phyloP scores from a whole-genome alignment of 1,140 invertebrate genomes.

The Cydia pomonella region DNA sequence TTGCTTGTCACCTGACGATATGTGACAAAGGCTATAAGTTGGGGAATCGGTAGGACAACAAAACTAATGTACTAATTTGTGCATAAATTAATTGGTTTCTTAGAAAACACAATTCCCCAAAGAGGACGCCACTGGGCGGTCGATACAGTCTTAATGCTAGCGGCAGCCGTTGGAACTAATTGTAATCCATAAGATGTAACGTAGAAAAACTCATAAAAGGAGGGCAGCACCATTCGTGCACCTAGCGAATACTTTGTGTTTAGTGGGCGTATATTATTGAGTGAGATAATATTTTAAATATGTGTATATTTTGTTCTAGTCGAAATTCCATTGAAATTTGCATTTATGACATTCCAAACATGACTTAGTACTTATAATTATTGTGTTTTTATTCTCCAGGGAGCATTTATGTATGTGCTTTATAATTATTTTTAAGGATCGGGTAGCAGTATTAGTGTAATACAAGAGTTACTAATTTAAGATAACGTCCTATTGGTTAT shows the following conservation, averaged over 20 bases:
- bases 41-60: too few species aligned
- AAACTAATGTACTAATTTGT: too few species aligned
- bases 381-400: neutral
- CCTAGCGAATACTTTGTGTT: neutral
- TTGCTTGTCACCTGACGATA: too few species aligned
- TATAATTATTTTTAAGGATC: slow-evolving; percentile 14
- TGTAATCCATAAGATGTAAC: too few species aligned
- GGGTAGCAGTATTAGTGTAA: slow-evolving; percentile 5
- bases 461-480: neutral
- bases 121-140: too few species aligned
- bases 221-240: too few species aligned
- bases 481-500: neutral
- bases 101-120: too few species aligned
- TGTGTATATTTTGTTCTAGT: slow-evolving; percentile 43
- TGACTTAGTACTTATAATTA: slow-evolving; percentile 29
- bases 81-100: too few species aligned
- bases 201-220: too few species aligned
- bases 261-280: slow-evolving; percentile 19
- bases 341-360: slow-evolving; percentile 45
- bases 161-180: too few species aligned
- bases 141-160: too few species aligned
- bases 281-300: slow-evolving; percentile 22
- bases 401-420: slow-evolving; percentile 18
- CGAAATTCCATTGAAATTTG: slow-evolving; percentile 40
- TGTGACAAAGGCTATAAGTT: too few species aligned